Conservation (phyloP, 1,140 invertebrate genomes). For the Papilio dardanus region DNA sequence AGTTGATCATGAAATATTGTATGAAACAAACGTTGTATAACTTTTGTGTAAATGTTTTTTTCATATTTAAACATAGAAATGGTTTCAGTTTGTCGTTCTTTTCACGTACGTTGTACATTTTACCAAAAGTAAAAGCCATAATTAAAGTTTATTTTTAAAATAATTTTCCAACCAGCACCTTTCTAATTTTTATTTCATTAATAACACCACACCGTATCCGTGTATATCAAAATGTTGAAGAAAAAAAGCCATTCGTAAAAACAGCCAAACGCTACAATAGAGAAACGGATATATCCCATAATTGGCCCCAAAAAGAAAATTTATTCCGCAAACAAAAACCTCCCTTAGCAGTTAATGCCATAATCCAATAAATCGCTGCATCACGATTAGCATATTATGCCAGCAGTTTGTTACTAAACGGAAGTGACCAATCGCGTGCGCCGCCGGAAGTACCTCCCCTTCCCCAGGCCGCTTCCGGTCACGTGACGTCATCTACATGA, state of each 20-base stretch:
- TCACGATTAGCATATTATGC: slow-evolving; percentile 79
- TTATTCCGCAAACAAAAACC: slow-evolving; percentile 38
- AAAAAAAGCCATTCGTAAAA: slow-evolving; percentile 25
- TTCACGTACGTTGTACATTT: too few relatives aligned
- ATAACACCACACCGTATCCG: neutral
- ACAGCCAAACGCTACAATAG: slow-evolving; percentile 18
- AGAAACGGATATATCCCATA: slow-evolving; percentile 19
- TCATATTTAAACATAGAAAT: too few relatives aligned
- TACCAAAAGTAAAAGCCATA: neutral
- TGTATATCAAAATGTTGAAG: slow-evolving; percentile 1
- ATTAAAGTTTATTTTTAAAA: neutral
- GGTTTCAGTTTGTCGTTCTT: too few relatives aligned
- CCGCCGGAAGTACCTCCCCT: slow-evolving; percentile 71
- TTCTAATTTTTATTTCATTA: neutral
- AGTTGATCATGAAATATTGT: neutral
- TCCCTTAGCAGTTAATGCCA: slow-evolving; percentile 49
- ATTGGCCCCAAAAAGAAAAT: slow-evolving; percentile 37
- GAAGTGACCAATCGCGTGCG: slow-evolving; percentile 80
- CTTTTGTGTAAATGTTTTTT: too few relatives aligned
- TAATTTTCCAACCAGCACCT: neutral
- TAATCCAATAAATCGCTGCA: slow-evolving; percentile 76
- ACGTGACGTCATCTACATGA: slow-evolving; percentile 81
- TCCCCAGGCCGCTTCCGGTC: slow-evolving; percentile 74
- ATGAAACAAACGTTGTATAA: neutral
- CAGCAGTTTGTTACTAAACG: slow-evolving; percentile 71